phyloP scores from a whole-genome alignment of 2,888 invertebrate species.

The Glaucopsyche alexis region DNA sequence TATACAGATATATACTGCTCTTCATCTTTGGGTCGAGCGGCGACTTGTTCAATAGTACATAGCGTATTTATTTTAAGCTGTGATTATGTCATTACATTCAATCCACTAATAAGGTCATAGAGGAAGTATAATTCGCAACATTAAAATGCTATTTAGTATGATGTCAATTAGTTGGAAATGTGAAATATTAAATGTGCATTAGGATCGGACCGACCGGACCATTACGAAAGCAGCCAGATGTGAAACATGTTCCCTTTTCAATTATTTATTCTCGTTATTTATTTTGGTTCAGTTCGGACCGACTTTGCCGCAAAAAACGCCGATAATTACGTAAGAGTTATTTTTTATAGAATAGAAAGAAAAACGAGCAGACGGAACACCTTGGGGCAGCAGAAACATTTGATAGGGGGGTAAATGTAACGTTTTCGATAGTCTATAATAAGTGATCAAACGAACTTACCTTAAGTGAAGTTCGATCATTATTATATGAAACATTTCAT shows the following conservation, averaged over 20 bases:
- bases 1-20: no score
- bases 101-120: not conserved
- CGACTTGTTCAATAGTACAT: no score
- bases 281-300: conserved; percentile 30
- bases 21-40: no score
- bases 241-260: conserved; percentile 21
- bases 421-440: no score
- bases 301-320: conserved; percentile 43
- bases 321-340: conserved; percentile 49
- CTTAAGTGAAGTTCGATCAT: no score
- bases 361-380: not conserved
- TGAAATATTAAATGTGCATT: conserved; percentile 41
- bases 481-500: no score
- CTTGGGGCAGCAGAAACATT: no score
- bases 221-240: not conserved
- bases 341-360: no score
- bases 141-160: not conserved
- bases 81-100: no score
- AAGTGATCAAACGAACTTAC: no score
- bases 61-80: no score
- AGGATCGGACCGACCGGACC: conserved; percentile 30
- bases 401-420: no score
- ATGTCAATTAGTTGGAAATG: conserved; percentile 30
- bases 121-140: not conserved
- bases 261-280: conserved; percentile 26